Percentiles rank a stretch among this genome's conserved stretches.
phyloP scores from a whole-genome alignment of 2,888 invertebrate genomes.

The Xestia c-nigrum region DNA sequence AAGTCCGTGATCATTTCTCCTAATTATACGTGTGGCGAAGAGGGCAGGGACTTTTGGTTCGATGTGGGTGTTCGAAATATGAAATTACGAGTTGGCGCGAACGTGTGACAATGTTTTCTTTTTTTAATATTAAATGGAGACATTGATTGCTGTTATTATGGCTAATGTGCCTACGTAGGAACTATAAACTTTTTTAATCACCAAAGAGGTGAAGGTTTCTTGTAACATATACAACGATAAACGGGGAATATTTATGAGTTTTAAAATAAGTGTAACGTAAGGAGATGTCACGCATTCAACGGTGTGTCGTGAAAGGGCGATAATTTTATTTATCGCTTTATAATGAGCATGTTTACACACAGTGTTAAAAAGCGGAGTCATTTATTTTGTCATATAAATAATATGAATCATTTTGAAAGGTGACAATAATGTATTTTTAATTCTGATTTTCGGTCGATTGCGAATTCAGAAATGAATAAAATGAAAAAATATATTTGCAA shows the following conservation, averaged over 20 bases:
- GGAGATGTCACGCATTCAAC: constrained; percentile 81
- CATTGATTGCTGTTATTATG: constrained; percentile 79
- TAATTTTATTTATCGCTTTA: constrained; percentile 89
- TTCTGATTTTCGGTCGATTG: constrained; percentile 23
- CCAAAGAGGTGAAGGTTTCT: constrained; percentile 53
- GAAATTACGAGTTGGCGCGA: constrained; percentile 87
- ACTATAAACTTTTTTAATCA: constrained; percentile 67
- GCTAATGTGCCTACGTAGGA: constrained; percentile 70
- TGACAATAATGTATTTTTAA: constrained; percentile 45
- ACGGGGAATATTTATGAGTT: constrained; percentile 83
- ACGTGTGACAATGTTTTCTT: constrained; percentile 84
- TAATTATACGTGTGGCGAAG: constrained; percentile 87
- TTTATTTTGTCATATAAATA: constrained; percentile 62
- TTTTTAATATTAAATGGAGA: constrained; percentile 78
- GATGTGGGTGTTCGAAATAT: constrained; percentile 89
- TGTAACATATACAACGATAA: constrained; percentile 72
- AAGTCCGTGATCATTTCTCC: constrained; percentile 87
- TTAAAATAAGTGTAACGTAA: constrained; percentile 81
- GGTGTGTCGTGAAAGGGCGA: constrained; percentile 82
- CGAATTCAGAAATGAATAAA: background rate
- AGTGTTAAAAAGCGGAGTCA: constrained; percentile 65
- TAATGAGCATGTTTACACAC: constrained; percentile 87
- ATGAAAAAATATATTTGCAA: background rate
- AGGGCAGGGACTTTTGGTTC: constrained; percentile 81
- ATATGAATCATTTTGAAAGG: constrained; percentile 44